Conservation (phyloP, 2,888 invertebrate genomes). For the Polietes domitor region DNA sequence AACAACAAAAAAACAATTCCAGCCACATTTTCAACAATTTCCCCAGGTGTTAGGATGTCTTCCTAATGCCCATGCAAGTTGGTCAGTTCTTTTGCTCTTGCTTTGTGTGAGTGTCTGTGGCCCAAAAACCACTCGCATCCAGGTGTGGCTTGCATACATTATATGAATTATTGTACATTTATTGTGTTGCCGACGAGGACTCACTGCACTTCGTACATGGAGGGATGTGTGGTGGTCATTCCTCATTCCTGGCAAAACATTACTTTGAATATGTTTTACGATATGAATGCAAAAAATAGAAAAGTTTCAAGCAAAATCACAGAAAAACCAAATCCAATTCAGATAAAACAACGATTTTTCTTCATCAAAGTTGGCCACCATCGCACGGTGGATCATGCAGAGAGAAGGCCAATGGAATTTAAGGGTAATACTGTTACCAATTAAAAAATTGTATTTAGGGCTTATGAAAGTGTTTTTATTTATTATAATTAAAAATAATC, state of each 20-base stretch:
- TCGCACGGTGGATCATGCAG: no score
- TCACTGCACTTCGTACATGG: not conserved
- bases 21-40: slow-evolving; percentile 27
- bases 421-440: no score
- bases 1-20: no score
- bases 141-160: not conserved
- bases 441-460: no score
- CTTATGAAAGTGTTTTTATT: no score
- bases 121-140: not conserved
- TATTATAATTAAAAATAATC: no score
- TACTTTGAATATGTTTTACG: slow-evolving; percentile 12
- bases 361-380: not conserved
- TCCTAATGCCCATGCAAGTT: slow-evolving; percentile 10
- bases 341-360: not conserved
- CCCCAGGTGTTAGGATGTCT: slow-evolving; percentile 28
- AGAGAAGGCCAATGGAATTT: no score
- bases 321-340: slow-evolving; percentile 1
- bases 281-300: not conserved
- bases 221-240: not conserved
- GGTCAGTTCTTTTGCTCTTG: not conserved
- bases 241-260: not conserved
- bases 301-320: not conserved
- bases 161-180: slow-evolving; percentile 28
- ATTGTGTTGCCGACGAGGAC: not conserved
- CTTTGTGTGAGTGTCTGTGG: not conserved